Base-by-base conservation (phyloP, 1,140 invertebrate species). In the Zaprionus gabonicus region DNA sequence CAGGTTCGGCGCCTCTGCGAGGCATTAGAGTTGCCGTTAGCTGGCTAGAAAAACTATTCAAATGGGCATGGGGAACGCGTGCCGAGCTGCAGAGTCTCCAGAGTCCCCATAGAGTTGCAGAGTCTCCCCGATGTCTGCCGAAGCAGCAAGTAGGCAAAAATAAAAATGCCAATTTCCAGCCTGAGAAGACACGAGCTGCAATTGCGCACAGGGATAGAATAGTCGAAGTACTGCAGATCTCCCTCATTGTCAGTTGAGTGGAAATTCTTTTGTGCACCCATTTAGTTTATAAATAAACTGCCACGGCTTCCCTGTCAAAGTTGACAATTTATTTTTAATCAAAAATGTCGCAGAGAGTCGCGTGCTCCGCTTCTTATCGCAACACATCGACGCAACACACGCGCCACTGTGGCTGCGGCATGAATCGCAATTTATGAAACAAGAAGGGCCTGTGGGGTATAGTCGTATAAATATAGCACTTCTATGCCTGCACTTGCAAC, bases 271-370 rank as follows among this genome's bases (percentile, higher is more conserved):
- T 71, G 65, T 27, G 65, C 71, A 63, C 58, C 66, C 66, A 75
- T 75, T 75, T 6, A 58, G 74, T 88, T 78, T 87, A 87, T 87
- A 87, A 87, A 87, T 87, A 87, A 81, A 68, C 68, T 78, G 78
- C 74, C 66, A 1, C 41, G 75, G 73, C 69, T 70, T 71, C 63
- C 78, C 87, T 88, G 85, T 87, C 84, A 88, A 87, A 87, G 78
- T 73, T 87, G 84, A 87, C 84, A 87, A 88, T 87, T 88, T 87
- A 87, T 87, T 87, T 87, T 88, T 87, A 87, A 81, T 90, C 84
- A 84, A 87, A 72, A 79, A 86, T 80, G 64, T 49, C 64, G 53
- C 69, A 71, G 67, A 20, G 49, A 67, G 46, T 25, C 56, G 57
- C 60, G 34, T 41, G 25, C 36, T 27, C 36, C 53, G 60, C 36